These are phyloP conservation scores for Hymenopus coronatus DNA, from an alignment of 2,888 invertebrate genomes.

Conservation along the genomic window DNA sequence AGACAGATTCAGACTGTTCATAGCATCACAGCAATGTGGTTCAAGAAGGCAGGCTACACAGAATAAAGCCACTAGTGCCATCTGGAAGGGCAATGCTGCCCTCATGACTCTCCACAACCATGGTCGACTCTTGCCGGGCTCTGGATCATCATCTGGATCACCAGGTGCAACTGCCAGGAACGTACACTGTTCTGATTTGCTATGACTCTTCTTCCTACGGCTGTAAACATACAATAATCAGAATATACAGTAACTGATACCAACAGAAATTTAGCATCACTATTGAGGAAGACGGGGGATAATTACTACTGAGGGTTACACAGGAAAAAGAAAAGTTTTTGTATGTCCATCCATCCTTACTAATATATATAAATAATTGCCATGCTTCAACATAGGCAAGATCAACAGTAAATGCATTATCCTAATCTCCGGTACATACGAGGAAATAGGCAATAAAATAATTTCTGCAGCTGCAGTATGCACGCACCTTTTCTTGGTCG, in stretches of 20 bases:
- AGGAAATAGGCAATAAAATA: no score
- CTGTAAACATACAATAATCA: neutral
- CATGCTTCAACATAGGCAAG: no score
- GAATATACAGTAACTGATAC: neutral
- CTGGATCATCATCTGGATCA: conserved; percentile 44
- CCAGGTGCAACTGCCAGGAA: conserved; percentile 43
- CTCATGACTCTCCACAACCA: conserved; percentile 71
- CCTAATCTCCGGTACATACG: no score
- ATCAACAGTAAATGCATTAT: no score
- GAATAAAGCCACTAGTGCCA: conserved; percentile 69
- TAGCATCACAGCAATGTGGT: conserved; percentile 72
- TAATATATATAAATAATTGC: no score
- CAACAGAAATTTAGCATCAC: no score
- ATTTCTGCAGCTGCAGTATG: no score
- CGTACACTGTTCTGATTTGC: conserved; percentile 36
- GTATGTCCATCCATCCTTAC: no score
- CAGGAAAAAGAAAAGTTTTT: no score
- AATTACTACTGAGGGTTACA: no score
- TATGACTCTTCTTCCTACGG: neutral
- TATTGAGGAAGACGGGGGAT: no score
- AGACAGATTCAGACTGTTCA: conserved; percentile 72
- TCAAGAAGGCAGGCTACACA: conserved; percentile 72
- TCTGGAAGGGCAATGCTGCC: conserved; percentile 73
- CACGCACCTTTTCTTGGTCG: no score
- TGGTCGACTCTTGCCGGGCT: conserved; percentile 54